Evolutionary conservation across 2,888 invertebrate species (phyloP), one percentile per base, ranked within the genome.

Genomic region (Lasioglossum marginatum): DNA sequence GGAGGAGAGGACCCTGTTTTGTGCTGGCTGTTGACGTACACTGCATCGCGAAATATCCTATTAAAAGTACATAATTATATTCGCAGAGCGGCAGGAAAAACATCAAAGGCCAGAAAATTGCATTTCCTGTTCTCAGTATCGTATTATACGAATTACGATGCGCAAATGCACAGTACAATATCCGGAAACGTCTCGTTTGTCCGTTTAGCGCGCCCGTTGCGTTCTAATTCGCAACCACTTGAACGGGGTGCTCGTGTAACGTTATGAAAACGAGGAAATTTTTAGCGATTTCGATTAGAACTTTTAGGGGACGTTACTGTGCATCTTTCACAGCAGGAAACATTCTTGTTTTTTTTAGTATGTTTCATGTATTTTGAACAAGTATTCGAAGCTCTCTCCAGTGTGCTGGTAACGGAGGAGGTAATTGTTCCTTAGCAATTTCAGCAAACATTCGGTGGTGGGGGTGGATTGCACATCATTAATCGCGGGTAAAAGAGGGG

Each of bases 31-130:
- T 57, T 77, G 79, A 79, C 73, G 73, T 27, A 23, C 79, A 23
- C 43, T 8, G 68, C 34, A 6, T 34, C 66, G 66, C 43, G 66
- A 43, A 57, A 79, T 31, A 45, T 52, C 52, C 48, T 31, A 66
- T 82, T 71, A 60, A 75, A 40, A 60, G 37, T 52, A 77, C 68
- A 27, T 68, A 48, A 48, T 48, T 68, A 45, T 16, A n/a, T 52
- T 48, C 66, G 31, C 19, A 5, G 31, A 19, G 66, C 19, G 31
- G 66, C 66, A 14, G 60, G 66, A 66, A 66, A 66, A 66, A 66
- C 66, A 16, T 66, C 16, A 66, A 66, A 31, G 66, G 66, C 34
- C 34, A 34, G 34, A 34, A 66, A 66, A 66, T 66, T 66, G 31
- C 14, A 16, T 66, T 34, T 19, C 8, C 31, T 19, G 8, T 8